These are phyloP conservation scores for Cyprinus carpio DNA, from an alignment of 2,113 vertebrate genomes.

Conservation along the genomic window DNA sequence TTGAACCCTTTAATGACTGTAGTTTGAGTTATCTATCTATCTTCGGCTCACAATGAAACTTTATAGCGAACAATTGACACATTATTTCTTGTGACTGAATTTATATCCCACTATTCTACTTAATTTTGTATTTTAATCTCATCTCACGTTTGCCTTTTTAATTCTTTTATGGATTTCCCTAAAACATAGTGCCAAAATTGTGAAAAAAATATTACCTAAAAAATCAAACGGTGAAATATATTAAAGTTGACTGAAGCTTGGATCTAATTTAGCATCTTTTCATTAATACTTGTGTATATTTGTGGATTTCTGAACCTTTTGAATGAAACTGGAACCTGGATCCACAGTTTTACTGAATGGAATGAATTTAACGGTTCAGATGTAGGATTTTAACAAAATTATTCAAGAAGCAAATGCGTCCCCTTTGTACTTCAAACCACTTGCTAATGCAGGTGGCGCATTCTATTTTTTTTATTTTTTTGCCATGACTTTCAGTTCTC, in stretches of 20 bases:
- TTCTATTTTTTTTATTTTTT: not conserved
- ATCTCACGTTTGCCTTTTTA: no score
- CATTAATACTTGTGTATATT: not conserved
- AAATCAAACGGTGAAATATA: no score
- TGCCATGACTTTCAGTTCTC: not conserved
- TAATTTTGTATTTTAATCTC: no score
- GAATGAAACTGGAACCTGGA: not conserved
- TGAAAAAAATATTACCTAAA: no score
- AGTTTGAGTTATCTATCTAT: not conserved
- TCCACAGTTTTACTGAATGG: not conserved
- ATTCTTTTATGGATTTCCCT: no score
- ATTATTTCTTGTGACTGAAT: no score
- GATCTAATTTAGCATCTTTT: not conserved
- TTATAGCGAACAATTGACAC: no score
- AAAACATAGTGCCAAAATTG: no score
- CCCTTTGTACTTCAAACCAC: not conserved
- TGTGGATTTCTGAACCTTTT: not conserved
- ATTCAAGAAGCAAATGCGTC: not conserved
- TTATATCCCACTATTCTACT: no score
- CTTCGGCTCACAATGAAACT: no score
- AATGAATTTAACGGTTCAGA: conserved; percentile 11
- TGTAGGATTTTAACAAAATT: not conserved
- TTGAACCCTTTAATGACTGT: not conserved
- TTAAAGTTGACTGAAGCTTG: not conserved
- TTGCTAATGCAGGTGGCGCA: not conserved